phyloP scores from a whole-genome alignment of 2,797 vertebrate genomes.

The Geotrypetes seraphini region DNA sequence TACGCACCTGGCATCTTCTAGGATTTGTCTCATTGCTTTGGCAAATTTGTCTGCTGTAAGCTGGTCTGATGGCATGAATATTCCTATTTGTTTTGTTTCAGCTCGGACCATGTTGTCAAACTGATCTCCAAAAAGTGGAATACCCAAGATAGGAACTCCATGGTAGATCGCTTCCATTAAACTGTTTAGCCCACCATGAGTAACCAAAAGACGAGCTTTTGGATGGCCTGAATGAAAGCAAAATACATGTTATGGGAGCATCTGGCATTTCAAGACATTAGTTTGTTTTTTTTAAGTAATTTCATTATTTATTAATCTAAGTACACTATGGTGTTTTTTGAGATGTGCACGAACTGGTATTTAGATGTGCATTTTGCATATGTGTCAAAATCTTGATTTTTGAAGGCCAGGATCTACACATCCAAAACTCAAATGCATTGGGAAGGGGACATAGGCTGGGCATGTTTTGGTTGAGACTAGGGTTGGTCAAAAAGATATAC shows the following conservation, averaged over 20 bases:
- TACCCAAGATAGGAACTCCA: constrained; percentile 52
- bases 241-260: neutral
- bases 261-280: neutral
- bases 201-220: constrained; percentile 45
- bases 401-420: too few species aligned
- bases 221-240: constrained; percentile 35
- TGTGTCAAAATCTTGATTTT: too few species aligned
- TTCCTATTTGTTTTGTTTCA: constrained; percentile 48
- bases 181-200: constrained; percentile 60
- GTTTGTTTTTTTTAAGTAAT: too few species aligned
- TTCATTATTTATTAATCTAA: too few species aligned
- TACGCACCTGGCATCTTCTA: constrained; percentile 40
- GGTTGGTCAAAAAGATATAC: too few species aligned
- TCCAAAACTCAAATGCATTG: too few species aligned
- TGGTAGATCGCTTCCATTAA: constrained; percentile 57
- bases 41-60: constrained; percentile 41
- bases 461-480: too few species aligned
- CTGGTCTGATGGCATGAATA: constrained; percentile 30
- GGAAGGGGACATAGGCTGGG: too few species aligned
- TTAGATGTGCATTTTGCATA: too few species aligned
- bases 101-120: constrained; percentile 48
- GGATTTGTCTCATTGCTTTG: constrained; percentile 39
- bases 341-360: too few species aligned
- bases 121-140: constrained; percentile 56
- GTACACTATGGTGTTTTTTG: too few species aligned